Conservation (phyloP, 2,113 vertebrate genomes). For the Tiliqua scincoides region DNA sequence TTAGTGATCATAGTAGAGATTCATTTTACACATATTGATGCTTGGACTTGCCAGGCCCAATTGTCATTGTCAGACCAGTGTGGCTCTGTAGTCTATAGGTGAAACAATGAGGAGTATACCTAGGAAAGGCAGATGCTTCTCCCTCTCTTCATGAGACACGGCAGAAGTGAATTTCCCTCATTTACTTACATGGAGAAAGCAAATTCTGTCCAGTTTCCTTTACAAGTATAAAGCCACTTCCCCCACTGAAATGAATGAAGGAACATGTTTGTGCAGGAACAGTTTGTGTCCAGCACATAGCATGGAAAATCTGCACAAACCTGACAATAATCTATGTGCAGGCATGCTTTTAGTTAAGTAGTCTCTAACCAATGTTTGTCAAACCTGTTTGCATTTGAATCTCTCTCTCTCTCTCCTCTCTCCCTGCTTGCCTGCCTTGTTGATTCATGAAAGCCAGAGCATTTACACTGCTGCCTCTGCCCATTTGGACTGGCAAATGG, state of each 20-base stretch:
- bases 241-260: background rate
- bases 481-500: constrained; percentile 43
- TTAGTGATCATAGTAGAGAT: too few species aligned
- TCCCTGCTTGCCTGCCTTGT: background rate
- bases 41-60: background rate
- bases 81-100: background rate
- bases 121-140: background rate
- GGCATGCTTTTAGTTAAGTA: background rate
- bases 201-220: background rate
- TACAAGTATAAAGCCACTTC: background rate
- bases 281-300: background rate
- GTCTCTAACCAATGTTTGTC: background rate
- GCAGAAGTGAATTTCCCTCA: background rate
- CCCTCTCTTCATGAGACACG: too few species aligned
- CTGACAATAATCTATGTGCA: background rate
- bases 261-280: background rate
- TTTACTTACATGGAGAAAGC: background rate
- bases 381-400: background rate
- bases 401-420: background rate
- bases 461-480: background rate
- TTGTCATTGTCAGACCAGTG: background rate
- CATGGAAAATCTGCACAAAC: too few species aligned
- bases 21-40: background rate
- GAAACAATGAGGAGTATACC: background rate
- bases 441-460: background rate